Conservation (phyloP, 2,113 vertebrate genomes). For the Ariopsis seemanni region DNA sequence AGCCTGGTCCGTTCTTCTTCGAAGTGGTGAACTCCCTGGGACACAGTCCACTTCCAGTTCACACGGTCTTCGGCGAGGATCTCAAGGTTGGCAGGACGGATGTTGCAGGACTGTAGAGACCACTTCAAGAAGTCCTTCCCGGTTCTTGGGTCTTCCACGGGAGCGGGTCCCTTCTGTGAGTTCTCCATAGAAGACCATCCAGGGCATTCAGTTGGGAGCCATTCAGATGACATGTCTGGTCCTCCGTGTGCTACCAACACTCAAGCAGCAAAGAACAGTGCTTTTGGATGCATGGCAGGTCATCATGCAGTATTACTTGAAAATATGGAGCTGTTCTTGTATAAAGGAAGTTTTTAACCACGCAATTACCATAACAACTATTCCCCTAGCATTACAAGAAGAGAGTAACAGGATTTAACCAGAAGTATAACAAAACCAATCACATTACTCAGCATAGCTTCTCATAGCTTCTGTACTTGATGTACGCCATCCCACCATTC, state of each 20-base stretch:
- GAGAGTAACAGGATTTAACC: background rate
- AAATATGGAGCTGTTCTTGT: background rate
- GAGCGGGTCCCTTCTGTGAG: too few species aligned
- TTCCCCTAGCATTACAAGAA: background rate
- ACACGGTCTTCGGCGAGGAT: too few species aligned
- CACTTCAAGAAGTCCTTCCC: too few species aligned
- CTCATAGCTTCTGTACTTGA: background rate
- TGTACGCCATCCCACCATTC: background rate
- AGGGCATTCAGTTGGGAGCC: too few species aligned
- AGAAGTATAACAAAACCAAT: background rate
- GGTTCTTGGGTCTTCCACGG: too few species aligned
- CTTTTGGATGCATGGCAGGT: background rate
- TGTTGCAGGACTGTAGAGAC: too few species aligned
- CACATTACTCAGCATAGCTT: background rate
- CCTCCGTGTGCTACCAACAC: background rate
- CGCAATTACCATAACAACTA: background rate
- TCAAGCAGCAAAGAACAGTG: background rate
- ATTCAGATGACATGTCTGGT: too few species aligned
- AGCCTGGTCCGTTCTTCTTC: too few species aligned
- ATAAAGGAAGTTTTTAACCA: background rate
- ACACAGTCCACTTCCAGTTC: too few species aligned
- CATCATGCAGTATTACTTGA: background rate
- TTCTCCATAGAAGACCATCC: too few species aligned
- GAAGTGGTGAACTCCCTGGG: too few species aligned
- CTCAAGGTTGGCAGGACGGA: too few species aligned